Percentiles rank a stretch among this genome's conserved stretches.
Evolutionary conservation across 2,888 invertebrate species (phyloP).

Genomic region (Phalera bucephala): DNA sequence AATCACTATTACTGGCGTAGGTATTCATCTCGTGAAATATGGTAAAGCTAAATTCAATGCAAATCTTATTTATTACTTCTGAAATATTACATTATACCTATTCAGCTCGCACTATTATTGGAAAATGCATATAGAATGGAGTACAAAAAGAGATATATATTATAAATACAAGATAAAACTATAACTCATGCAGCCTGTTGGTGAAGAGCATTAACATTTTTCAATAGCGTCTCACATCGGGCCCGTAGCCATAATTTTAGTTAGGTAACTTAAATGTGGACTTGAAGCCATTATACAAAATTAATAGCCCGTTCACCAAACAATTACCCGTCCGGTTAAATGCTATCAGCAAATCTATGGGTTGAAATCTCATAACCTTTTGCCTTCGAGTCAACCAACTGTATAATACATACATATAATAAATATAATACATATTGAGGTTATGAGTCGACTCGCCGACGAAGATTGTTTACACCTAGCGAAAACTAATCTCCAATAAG

Average conservation of each 20-base stretch:
- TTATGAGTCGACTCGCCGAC: conserved; percentile 33
- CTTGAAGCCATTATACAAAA: conserved; percentile 71
- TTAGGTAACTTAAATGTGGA: conserved; percentile 67
- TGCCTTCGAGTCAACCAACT: conserved; percentile 67
- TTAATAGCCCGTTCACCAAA: conserved; percentile 75
- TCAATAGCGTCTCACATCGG: conserved; percentile 58
- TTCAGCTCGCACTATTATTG: background rate
- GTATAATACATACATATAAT: no score
- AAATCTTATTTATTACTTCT: no score
- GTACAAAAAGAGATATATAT: conserved; percentile 24
- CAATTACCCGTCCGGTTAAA: conserved; percentile 76
- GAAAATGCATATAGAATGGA: conserved; percentile 2
- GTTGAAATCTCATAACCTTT: conserved; percentile 78
- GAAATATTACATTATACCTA: no score
- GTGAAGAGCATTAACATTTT: conserved; percentile 48
- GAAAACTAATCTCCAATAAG: conserved; percentile 13
- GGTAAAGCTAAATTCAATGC: no score
- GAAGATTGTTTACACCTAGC: conserved; percentile 41
- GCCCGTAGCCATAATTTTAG: conserved; percentile 60
- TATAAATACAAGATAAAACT: conserved; percentile 35
- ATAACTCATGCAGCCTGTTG: conserved; percentile 49
- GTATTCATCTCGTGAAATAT: no score
- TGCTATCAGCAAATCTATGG: conserved; percentile 77
- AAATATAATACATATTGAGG: no score
- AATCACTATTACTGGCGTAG: no score